Evolutionary conservation across 2,113 vertebrate species (phyloP), one percentile per base, ranked within the genome.

Genomic region (Pionites leucogaster): DNA sequence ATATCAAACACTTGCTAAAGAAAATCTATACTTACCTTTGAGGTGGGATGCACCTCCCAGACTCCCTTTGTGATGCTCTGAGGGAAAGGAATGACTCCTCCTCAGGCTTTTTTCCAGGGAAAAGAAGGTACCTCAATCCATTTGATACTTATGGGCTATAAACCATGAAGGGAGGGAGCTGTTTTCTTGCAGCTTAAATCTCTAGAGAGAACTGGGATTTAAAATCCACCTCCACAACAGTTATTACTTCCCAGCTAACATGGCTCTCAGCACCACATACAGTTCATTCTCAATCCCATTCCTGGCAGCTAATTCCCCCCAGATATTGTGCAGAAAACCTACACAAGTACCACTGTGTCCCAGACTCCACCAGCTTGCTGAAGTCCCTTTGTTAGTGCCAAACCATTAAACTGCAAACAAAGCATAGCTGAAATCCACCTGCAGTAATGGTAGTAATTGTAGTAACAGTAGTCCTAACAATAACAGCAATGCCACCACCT

Each of bases 341-440:
- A 35, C 63, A 63, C 53, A 82, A 24, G 39, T 85, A 16, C 49
- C 3, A 1, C 1, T 2, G 9, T 5, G 8, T 52, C n/a, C 37
- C 4, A 11, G 60, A 15, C 55, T 53, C 53, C 28, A 6, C 31
- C 3, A 10, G 4, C 47, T 68, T 69, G 55, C 83, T 90, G 55
- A 49, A 85, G 37, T 65, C 70, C 64, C 37, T 95, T 93, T 67
- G 46, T 94, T 92, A 80, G 59, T 77, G 82, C 63, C 57, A 83
- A 94, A 55, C 19, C 70, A 62, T 87, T 91, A 94, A 91, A 84
- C 42, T 47, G 50, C 28, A 82, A 88, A 78, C 27, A 84, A 93
- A 70, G 42, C 42, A 31, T 33, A 3, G 5, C 92, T 75, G 79
- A 94, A 94, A 86, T 71, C 68, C 77, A 75, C 90, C 60, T 10